These are phyloP conservation scores for Litocranius walleri DNA, from an alignment of 2,113 vertebrate genomes.

Conservation along the genomic window DNA sequence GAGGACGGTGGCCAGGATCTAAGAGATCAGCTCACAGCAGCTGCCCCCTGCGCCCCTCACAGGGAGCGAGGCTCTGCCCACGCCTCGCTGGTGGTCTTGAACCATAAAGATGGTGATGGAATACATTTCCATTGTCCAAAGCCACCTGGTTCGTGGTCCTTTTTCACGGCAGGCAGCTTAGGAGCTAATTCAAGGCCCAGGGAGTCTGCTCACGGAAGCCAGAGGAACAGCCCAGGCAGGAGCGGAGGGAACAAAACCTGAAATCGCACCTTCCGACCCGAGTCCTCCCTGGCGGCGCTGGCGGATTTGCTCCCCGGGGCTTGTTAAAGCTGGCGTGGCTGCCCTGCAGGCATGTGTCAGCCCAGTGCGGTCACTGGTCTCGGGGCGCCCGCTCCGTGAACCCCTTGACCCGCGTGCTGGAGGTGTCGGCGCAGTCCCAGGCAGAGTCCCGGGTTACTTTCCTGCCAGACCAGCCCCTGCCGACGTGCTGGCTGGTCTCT, in stretches of 20 bases:
- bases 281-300: fast-evolving
- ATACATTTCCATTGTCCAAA: fast-evolving
- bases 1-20: neutral
- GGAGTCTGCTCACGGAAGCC: fast-evolving
- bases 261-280: too few species aligned
- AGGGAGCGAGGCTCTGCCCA: fast-evolving
- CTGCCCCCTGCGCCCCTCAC: fast-evolving
- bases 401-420: fast-evolving
- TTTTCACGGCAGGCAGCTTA: fast-evolving
- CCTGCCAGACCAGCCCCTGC: too few species aligned
- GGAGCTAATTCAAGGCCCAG: fast-evolving
- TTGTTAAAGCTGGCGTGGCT: fast-evolving
- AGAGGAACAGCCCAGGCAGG: fast-evolving
- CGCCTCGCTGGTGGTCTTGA: fast-evolving
- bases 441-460: neutral
- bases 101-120: fast-evolving
- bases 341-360: fast-evolving
- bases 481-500: slow-evolving; percentile 42
- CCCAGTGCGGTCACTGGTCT: fast-evolving
- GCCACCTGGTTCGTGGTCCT: too few species aligned
- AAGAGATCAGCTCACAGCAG: fast-evolving
- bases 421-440: too few species aligned
- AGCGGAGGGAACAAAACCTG: fast-evolving
- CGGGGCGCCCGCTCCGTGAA: fast-evolving
- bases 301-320: neutral